phyloP scores from a whole-genome alignment of 2,113 vertebrate genomes.

The Rhadina sibilatrix region DNA sequence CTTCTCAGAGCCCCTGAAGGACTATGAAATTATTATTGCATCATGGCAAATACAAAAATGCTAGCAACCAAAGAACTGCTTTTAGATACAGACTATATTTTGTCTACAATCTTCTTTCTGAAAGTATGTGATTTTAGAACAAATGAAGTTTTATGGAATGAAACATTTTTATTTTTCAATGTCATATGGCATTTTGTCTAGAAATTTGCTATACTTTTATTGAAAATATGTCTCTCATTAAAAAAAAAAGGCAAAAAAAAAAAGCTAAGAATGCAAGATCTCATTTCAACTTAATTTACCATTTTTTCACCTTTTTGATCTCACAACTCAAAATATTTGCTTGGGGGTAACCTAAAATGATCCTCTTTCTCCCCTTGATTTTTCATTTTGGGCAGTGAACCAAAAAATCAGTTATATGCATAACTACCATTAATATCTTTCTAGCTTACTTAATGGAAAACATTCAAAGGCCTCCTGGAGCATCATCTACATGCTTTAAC shows the following conservation, averaged over 20 bases:
- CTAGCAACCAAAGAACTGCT: background rate
- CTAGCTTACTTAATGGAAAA: constrained; percentile 48
- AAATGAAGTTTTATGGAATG: background rate
- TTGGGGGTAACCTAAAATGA: constrained; percentile 29
- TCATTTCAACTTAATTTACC: constrained; percentile 1
- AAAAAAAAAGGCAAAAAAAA: background rate
- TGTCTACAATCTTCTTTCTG: background rate
- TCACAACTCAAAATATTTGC: constrained; percentile 42
- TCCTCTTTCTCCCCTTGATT: constrained; percentile 13
- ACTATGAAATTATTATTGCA: background rate
- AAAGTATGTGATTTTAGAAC: background rate
- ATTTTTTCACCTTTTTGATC: constrained; percentile 52
- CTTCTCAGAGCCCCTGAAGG: background rate
- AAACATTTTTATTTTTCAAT: background rate
- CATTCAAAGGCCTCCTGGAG: constrained; percentile 42
- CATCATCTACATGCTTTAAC: constrained; percentile 38
- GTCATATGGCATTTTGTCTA: background rate
- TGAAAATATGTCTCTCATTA: background rate
- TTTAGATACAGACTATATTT: background rate
- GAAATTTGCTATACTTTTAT: background rate
- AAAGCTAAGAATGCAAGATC: background rate
- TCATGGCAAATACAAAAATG: background rate
- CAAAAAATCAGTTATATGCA: constrained; percentile 51
- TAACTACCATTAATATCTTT: constrained; percentile 44
- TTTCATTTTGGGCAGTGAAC: constrained; percentile 28